Percentiles rank a stretch among this genome's conserved stretches.
Conservation (phyloP, 2,113 vertebrate genomes). For the Benitochromis conjunctus region DNA sequence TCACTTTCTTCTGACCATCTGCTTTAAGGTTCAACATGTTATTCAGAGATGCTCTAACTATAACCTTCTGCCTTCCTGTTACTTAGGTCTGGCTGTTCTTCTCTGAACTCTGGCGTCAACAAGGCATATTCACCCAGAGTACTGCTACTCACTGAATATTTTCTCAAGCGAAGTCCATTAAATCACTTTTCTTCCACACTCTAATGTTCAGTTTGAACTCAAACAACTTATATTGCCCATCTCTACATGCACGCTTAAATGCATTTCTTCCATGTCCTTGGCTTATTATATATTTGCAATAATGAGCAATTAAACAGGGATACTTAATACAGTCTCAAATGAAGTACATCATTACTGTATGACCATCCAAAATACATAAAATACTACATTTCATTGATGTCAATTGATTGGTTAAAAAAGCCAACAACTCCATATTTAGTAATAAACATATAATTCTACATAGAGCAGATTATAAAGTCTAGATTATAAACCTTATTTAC, state of each 20-base stretch:
- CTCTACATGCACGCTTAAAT: neutral
- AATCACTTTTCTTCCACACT: neutral
- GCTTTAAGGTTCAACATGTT: neutral
- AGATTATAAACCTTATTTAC: neutral
- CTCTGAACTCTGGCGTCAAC: neutral
- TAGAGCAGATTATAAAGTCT: neutral
- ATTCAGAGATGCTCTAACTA: neutral
- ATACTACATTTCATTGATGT: neutral
- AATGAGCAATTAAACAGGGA: neutral
- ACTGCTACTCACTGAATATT: neutral
- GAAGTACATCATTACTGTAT: neutral
- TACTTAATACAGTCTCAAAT: neutral
- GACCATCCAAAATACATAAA: neutral
- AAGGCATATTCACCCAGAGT: neutral
- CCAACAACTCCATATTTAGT: neutral
- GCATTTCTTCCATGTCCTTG: neutral
- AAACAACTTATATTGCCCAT: neutral
- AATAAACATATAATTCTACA: neutral
- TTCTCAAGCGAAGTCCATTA: neutral
- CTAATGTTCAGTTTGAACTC: neutral
- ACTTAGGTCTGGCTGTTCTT: neutral
- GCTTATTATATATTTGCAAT: neutral
- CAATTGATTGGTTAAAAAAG: no score
- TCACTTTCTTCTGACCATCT: neutral
- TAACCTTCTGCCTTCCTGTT: no score